These are phyloP conservation scores for Drosophila auraria DNA, from an alignment of 1,140 invertebrate genomes.

Conservation along the genomic window DNA sequence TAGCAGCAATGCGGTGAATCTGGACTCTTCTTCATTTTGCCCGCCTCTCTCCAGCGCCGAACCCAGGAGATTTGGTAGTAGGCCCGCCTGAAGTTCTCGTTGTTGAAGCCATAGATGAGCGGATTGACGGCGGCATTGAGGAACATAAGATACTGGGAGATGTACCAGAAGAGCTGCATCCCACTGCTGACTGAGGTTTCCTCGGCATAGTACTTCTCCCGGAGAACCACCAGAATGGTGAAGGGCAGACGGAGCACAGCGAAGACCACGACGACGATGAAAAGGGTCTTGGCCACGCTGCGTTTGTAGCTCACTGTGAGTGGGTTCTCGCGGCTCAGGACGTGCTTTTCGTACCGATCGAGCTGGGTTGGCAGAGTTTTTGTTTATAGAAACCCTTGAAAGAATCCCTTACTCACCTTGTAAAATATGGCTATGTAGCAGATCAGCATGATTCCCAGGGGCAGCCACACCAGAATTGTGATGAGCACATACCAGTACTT, in stretches of 20 bases:
- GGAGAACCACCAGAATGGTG: slow-evolving; percentile 88
- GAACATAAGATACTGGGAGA: slow-evolving; percentile 89
- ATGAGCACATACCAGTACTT: slow-evolving; percentile 91
- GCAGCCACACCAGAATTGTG: slow-evolving; percentile 90
- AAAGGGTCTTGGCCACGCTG: slow-evolving; percentile 89
- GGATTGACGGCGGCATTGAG: slow-evolving; percentile 91
- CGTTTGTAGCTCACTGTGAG: slow-evolving; percentile 87
- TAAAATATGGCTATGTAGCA: slow-evolving; percentile 89
- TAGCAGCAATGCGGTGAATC: slow-evolving; percentile 45
- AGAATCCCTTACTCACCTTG: slow-evolving; percentile 85
- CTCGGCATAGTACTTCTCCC: slow-evolving; percentile 85
- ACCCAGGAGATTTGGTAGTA: slow-evolving; percentile 79
- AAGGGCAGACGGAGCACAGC: slow-evolving; percentile 89
- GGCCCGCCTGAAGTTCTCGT: slow-evolving; percentile 88
- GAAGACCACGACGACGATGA: slow-evolving; percentile 89
- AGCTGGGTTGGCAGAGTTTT: slow-evolving; percentile 80
- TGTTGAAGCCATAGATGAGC: slow-evolving; percentile 90
- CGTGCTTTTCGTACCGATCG: slow-evolving; percentile 87
- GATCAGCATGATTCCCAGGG: slow-evolving; percentile 89
- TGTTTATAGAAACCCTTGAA: background rate
- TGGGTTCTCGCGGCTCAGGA: slow-evolving; percentile 86
- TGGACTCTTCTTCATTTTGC: background rate
- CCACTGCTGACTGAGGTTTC: slow-evolving; percentile 84
- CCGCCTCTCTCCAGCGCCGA: slow-evolving; percentile 25
- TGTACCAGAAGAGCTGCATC: slow-evolving; percentile 88